Evolutionary conservation across 2,888 invertebrate genomes (phyloP).

Genomic region (Elaeidobius kamerunicus): DNA sequence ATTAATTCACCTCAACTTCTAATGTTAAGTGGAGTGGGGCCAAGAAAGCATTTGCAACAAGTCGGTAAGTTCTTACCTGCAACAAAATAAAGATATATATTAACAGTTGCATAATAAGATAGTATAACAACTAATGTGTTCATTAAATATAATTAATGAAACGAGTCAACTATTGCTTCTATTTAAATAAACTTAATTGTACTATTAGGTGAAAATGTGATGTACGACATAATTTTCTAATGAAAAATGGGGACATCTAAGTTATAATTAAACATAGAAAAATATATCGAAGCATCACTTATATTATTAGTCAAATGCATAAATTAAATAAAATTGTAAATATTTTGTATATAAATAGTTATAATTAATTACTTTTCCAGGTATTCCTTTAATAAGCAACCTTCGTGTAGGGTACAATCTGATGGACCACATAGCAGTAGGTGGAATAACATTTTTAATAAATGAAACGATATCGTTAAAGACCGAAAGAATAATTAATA

Average conservation of each 20-base stretch:
- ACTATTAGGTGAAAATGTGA: too few relatives aligned
- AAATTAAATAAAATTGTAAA: too few relatives aligned
- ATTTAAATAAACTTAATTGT: too few relatives aligned
- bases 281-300: too few relatives aligned
- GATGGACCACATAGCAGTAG: slow-evolving; percentile 59
- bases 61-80: slow-evolving; percentile 32
- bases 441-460: slow-evolving; percentile 65
- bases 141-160: too few relatives aligned
- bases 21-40: slow-evolving; percentile 65
- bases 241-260: too few relatives aligned
- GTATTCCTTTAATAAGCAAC: slow-evolving; percentile 52
- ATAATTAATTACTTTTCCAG: slow-evolving; percentile 28
- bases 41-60: slow-evolving; percentile 48
- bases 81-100: slow-evolving; percentile 11
- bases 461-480: slow-evolving; percentile 51
- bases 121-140: background rate
- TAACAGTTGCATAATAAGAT: background rate
- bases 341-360: background rate
- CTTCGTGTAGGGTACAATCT: slow-evolving; percentile 54
- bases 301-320: too few relatives aligned
- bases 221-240: too few relatives aligned
- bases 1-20: slow-evolving; percentile 75
- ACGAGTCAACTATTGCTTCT: too few relatives aligned
- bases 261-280: too few relatives aligned
- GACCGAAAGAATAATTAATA: slow-evolving; percentile 41